Evolutionary conservation across 2,113 vertebrate species (phyloP).

Genomic region (Camelus bactrianus): DNA sequence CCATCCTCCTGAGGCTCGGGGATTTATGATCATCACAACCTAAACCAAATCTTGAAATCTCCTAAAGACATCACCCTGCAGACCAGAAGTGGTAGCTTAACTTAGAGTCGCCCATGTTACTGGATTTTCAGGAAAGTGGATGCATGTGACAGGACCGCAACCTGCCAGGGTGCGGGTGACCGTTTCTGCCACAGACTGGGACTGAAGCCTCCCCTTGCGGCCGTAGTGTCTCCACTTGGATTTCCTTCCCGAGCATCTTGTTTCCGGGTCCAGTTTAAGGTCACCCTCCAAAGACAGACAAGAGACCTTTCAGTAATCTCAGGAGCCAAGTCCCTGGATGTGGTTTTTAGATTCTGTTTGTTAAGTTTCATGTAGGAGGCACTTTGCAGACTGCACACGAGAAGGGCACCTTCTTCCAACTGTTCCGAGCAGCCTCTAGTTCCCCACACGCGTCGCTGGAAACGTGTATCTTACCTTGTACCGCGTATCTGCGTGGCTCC

Average conservation of each 20-base stretch:
- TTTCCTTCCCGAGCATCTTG: not conserved
- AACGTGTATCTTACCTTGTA: rapidly evolving
- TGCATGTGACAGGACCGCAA: no score
- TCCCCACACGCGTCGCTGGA: not conserved
- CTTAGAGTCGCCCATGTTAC: not conserved
- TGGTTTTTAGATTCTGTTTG: not conserved
- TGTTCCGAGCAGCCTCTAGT: not conserved
- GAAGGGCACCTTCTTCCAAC: not conserved
- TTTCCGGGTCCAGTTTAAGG: not conserved
- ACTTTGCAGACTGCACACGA: not conserved
- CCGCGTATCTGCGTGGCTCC: not conserved
- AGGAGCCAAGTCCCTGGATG: no score
- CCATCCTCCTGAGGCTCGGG: no score
- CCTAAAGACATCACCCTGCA: no score
- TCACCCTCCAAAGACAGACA: not conserved
- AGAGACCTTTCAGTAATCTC: not conserved
- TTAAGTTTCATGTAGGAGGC: no score
- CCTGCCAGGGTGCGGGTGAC: rapidly evolving
- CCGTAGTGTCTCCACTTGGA: not conserved
- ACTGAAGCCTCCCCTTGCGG: no score
- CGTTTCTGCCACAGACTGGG: not conserved
- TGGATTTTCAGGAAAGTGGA: not conserved
- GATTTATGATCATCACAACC: not conserved
- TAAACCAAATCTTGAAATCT: not conserved
- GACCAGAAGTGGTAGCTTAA: not conserved